Evolutionary conservation across 2,888 invertebrate species (phyloP), one percentile per base, ranked within the genome.

Genomic region (Dinocampus coccinellae): DNA sequence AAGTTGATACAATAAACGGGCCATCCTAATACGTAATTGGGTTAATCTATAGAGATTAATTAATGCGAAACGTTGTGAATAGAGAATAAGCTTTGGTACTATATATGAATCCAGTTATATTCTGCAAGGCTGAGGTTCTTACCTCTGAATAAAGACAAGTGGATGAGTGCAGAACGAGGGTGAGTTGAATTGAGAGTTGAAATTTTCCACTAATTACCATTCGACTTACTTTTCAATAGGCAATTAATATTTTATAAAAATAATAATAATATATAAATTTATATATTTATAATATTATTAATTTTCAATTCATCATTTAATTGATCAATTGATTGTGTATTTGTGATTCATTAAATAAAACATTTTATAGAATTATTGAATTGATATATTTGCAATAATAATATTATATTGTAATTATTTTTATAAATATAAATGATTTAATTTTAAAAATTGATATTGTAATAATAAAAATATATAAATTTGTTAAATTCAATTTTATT

Each of bases 21-120:
- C 79, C 78, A 79, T 82, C 80, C 79, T 80, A 78, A 78, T 78
- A 77, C 79, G 80, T 81, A 83, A 83, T 83, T 83, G 81, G 81
- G 80, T 82, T 82, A 82, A 82, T 83, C 80, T 81, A 79, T 80
- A 78, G 80, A 81, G 79, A 81, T 83, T 83, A 80, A 83, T 83
- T 83, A 82, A 80, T 78, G 77, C 75, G 75, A 76, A 73, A 57
- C 70, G 69, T 75, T 71, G 74, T 78, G 79, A 82, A 80, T 80
- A 73, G 76, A 76, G 76, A 80, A 80, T 81, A 78, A 79, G 76
- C 77, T 73, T 66, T 61, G 62, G 63, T 71, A 68, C 65, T 69
- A 72, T 73, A 76, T 70, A 66, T 69, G 65, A 70, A 73, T 75
- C 67, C 70, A 60, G 67, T 75, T 73, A 73, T 73, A 68, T 69